Evolutionary conservation across 2,888 invertebrate genomes (phyloP), one percentile per base, ranked within the genome.

Genomic region (Lasioglossum morio): DNA sequence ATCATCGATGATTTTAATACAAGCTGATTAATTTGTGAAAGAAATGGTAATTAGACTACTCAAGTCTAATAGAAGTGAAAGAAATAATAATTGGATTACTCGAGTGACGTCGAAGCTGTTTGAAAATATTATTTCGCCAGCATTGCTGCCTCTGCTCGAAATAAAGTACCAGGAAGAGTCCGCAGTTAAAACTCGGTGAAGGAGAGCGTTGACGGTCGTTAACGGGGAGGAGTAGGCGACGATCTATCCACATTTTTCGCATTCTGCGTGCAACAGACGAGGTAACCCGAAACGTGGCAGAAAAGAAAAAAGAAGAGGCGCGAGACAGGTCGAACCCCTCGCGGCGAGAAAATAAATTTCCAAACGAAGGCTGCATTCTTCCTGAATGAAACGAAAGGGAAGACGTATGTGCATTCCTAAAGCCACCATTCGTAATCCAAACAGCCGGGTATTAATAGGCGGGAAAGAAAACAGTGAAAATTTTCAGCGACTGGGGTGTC

Each of bases 391-490:
- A 82, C 82, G 86, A 87, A 82, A 81, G 88, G 79, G 86, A 87
- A 82, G 80, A 81, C 73, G 85, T 79, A 81, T 73, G 69, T 60
- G 72, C 85, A 87, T 85, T 88, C 81, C 87, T 77, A 79, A 87
- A 89, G 82, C 80, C 76, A 85, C 84, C 87, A 88, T 88, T 88
- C 79, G 85, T 85, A 90, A 90, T 90, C 81, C 87, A 90, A 89
- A 90, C 87, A 86, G 82, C 34, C 69, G 79, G 86, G 77, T 89
- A 89, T 89, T 89, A 89, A 90, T 90, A 90, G 87, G 82, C 82
- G 30, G 76, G 76, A 84, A 87, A 87, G 90, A 90, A 90, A 90
- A 90, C 90, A 89, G 84, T 79, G 87, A 90, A 90, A 90, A 90
- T 80, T 90, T 90, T 90, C 85, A 89, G 80, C 82, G 88, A 80